A percentile compares a stretch with the other conserved stretches of the same genome.
Conservation (phyloP, 2,888 invertebrate genomes). For the Lasioglossum figueresi region DNA sequence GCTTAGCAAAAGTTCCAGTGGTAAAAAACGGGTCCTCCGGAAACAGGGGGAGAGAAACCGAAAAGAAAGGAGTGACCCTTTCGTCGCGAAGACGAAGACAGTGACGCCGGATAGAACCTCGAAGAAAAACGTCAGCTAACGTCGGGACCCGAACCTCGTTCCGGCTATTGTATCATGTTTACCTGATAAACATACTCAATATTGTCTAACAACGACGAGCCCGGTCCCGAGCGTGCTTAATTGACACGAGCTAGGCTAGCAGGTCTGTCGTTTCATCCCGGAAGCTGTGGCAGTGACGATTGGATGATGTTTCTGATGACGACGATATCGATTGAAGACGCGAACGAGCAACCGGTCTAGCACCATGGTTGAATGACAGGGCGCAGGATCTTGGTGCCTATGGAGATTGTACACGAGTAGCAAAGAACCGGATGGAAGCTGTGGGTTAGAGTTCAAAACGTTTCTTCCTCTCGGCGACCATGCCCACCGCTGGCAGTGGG, state of each 20-base stretch:
- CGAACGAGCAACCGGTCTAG: constrained; percentile 46
- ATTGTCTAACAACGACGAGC: constrained; percentile 56
- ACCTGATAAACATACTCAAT: constrained; percentile 76
- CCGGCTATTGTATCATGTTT: constrained; percentile 75
- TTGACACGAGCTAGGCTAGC: constrained; percentile 33
- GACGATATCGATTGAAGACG: background rate
- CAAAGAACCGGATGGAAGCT: constrained; percentile 17
- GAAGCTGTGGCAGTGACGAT: constrained; percentile 58
- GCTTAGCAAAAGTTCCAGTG: constrained; percentile 59
- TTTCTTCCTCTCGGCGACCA: constrained; percentile 90
- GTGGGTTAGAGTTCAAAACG: constrained; percentile 86
- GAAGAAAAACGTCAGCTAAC: constrained; percentile 33
- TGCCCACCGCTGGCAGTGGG: constrained; percentile 87
- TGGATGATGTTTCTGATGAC: background rate
- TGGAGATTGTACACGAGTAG: background rate
- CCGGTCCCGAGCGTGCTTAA: constrained; percentile 39
- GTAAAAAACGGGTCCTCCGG: constrained; percentile 55
- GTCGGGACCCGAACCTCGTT: constrained; percentile 52
- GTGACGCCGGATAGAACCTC: background rate
- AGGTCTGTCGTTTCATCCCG: constrained; percentile 30
- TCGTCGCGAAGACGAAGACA: background rate
- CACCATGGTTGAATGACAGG: constrained; percentile 39
- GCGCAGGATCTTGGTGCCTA: background rate
- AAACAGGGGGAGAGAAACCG: background rate
- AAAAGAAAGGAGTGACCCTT: background rate